Conservation (phyloP, 2,888 invertebrate species). For the Plusia festucae region DNA sequence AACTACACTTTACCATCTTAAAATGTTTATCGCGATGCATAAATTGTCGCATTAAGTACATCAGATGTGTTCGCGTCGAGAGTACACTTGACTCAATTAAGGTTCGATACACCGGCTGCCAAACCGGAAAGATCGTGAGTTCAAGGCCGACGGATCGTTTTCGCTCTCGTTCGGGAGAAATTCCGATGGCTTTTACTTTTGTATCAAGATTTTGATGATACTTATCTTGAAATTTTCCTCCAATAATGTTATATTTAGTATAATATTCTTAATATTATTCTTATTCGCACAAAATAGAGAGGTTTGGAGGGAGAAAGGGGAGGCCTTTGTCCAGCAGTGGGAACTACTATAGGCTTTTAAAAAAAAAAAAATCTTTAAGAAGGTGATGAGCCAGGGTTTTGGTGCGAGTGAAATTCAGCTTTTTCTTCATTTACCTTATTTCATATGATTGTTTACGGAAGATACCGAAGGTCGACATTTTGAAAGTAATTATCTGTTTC, state of each 20-base stretch:
- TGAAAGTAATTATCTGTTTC: conserved; percentile 42
- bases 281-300: too few species aligned
- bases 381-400: not conserved
- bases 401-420: conserved; percentile 9
- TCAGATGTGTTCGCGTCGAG: conserved; percentile 34
- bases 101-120: conserved; percentile 57
- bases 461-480: conserved; percentile 41
- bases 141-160: conserved; percentile 55
- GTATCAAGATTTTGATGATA: not conserved
- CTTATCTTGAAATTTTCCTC: not conserved
- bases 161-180: conserved; percentile 54
- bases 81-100: conserved; percentile 62
- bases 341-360: too few species aligned
- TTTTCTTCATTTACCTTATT: conserved; percentile 22
- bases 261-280: not conserved
- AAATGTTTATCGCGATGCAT: conserved; percentile 41
- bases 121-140: conserved; percentile 61
- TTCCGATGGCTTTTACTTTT: conserved; percentile 45
- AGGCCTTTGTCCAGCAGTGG: too few species aligned
- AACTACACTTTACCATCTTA: conserved; percentile 23
- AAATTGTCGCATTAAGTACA: conserved; percentile 51
- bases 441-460: conserved; percentile 48
- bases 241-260: not conserved
- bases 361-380: too few species aligned
- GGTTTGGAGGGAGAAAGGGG: too few species aligned